Conservation (phyloP, 2,113 vertebrate species). For the Cebidichthys violaceus region DNA sequence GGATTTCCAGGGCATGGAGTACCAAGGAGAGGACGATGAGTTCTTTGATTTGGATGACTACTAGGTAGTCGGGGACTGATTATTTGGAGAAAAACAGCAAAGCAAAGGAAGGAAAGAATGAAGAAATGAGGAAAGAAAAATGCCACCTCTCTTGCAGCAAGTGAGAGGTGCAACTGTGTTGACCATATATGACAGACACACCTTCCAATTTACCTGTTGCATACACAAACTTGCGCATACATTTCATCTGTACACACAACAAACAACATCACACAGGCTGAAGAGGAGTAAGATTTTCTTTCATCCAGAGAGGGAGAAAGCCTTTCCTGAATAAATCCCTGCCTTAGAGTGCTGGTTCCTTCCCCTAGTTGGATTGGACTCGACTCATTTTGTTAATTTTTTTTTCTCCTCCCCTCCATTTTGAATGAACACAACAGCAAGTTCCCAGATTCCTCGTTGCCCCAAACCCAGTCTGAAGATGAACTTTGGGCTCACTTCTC, state of each 20-base stretch:
- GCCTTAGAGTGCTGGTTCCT: conserved; percentile 98
- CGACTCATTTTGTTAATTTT: conserved; percentile 85
- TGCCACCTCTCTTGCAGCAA: conserved; percentile 81
- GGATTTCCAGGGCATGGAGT: conserved; percentile 99
- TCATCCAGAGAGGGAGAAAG: conserved; percentile 79
- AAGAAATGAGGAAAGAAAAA: conserved; percentile 81
- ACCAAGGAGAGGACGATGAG: conserved; percentile 98
- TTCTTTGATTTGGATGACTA: conserved; percentile 99
- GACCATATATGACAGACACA: conserved; percentile 80
- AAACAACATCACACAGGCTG: conserved; percentile 74
- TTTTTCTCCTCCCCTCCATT: conserved; percentile 76
- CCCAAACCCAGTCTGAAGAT: conserved; percentile 78
- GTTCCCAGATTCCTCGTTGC: conserved; percentile 79
- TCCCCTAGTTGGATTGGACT: conserved; percentile 94
- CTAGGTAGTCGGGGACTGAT: conserved; percentile 98
- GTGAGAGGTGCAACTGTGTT: conserved; percentile 79
- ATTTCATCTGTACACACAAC: conserved; percentile 73
- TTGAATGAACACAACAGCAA: conserved; percentile 93
- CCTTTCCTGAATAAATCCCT: conserved; percentile 88
- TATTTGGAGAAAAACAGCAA: conserved; percentile 73
- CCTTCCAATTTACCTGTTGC: conserved; percentile 78
- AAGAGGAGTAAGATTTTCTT: conserved; percentile 82
- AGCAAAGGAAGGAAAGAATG: conserved; percentile 75
- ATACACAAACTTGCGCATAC: conserved; percentile 77
- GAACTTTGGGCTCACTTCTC: conserved; percentile 88